phyloP scores from a whole-genome alignment of 2,113 vertebrate genomes.

The Pteronura brasiliensis region DNA sequence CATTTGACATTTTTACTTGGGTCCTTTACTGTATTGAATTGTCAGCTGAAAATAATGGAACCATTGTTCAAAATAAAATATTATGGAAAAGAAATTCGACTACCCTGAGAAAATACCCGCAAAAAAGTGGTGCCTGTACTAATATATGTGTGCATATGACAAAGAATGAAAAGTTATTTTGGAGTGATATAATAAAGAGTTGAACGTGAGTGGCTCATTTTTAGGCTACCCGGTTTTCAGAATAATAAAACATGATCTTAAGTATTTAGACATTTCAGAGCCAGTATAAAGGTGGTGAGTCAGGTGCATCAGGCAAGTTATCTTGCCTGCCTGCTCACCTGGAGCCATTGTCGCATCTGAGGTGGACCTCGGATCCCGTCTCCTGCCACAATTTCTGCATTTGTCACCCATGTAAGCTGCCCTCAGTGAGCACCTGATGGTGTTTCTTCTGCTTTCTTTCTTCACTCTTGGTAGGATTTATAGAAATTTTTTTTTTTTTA shows the following conservation, averaged over 20 bases:
- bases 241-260: no score
- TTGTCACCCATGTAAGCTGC: rapidly evolving
- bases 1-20: background rate
- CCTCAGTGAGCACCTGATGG: rapidly evolving
- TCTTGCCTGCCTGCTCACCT: background rate
- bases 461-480: background rate
- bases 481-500: background rate
- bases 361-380: rapidly evolving
- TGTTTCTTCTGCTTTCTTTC: background rate
- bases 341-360: no score
- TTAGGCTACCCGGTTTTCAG: no score
- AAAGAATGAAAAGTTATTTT: no score
- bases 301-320: background rate
- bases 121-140: background rate
- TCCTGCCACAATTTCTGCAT: background rate
- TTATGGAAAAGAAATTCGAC: background rate
- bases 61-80: background rate
- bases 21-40: background rate
- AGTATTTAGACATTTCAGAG: no score
- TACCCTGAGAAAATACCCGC: background rate
- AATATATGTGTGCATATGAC: no score
- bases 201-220: no score
- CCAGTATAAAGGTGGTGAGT: no score
- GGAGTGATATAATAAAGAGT: no score
- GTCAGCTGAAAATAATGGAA: background rate